Base-by-base conservation (phyloP, 2,797 vertebrate genomes). In the Tamandua tetradactyla region DNA sequence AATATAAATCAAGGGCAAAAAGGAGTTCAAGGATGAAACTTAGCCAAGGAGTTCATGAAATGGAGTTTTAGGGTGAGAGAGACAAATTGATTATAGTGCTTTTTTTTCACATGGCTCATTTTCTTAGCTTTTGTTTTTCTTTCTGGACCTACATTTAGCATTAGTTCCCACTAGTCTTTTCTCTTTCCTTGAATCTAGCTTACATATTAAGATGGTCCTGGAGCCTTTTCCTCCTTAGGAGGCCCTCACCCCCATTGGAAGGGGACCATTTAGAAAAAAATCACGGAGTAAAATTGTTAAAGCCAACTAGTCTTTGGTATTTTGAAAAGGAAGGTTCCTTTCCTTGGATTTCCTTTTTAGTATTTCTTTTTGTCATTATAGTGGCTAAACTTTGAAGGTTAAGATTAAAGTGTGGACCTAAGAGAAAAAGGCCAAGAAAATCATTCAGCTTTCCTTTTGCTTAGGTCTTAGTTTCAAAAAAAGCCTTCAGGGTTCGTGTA, bases 281-380 rank as follows among this genome's bases (percentile, higher is more conserved):
- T 35, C 40, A 81, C 30, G 81, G 25, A 61, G 12, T 66, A 88
- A 90, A 94, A 52, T 42, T 85, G 7, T 84, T 93, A 78, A 87
- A 87, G 61, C 42, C 49, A 82, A 68, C 55, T 79, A 55, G 86
- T 59, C 12, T 84, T 42, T 72, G 22, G 25, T 79, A 82, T 93
- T 87, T 85, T 66, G 90, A 94, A 95, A 68, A 61, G 42, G 8
- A 89, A 20, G 72, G 20, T 35, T 57, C 18, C 18, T 84, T 87
- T 94, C 32, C 9, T 81, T 94, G 11, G 5, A 78, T 85, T 96
- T 84, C 20, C 66, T 81, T 93, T 89, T 85, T 59, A 86, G 52
- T 68, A 30, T 84, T 90, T 90, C n/a, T 86, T 94, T 92, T 90
- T 93, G 47, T 92, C 42, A 86, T 74, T 64, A 75, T 57, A 89